These are phyloP conservation scores for Eupithecia subfuscata DNA, from an alignment of 2,888 invertebrate species.

Conservation along the genomic window DNA sequence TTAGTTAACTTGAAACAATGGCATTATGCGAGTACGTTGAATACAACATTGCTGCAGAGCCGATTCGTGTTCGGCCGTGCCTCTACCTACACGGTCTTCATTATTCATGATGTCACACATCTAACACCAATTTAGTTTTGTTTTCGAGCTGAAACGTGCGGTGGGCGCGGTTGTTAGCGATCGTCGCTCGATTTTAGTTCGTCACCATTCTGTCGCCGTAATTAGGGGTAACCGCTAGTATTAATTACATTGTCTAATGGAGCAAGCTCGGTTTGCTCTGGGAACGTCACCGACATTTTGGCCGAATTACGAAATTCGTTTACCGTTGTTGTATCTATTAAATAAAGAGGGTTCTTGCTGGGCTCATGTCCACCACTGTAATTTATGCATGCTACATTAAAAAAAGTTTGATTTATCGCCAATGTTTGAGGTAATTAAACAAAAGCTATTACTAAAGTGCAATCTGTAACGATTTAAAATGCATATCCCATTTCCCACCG, in stretches of 20 bases:
- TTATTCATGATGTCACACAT: conserved; percentile 67
- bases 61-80: conserved; percentile 43
- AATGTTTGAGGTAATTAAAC: conserved; percentile 37
- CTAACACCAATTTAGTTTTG: conserved; percentile 63
- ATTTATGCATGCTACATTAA: not conserved
- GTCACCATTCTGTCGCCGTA: conserved; percentile 72
- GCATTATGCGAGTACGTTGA: conserved; percentile 58
- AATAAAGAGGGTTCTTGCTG: not conserved
- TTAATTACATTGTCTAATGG: conserved; percentile 83
- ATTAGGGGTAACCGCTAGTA: conserved; percentile 78
- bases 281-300: conserved; percentile 59
- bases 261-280: conserved; percentile 67
- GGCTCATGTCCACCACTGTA: not conserved
- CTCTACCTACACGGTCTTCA: conserved; percentile 60
- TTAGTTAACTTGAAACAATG: conserved; percentile 65
- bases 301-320: conserved; percentile 29
- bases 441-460: conserved; percentile 61
- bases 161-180: conserved; percentile 72
- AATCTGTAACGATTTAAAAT: conserved; percentile 62
- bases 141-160: conserved; percentile 58
- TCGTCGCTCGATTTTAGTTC: conserved; percentile 65
- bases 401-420: conserved; percentile 27
- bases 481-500: conserved; percentile 40
- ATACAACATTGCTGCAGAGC: conserved; percentile 59
- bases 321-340: conserved; percentile 28